phyloP scores from a whole-genome alignment of 2,888 invertebrate genomes.

The Eulithis testata region DNA sequence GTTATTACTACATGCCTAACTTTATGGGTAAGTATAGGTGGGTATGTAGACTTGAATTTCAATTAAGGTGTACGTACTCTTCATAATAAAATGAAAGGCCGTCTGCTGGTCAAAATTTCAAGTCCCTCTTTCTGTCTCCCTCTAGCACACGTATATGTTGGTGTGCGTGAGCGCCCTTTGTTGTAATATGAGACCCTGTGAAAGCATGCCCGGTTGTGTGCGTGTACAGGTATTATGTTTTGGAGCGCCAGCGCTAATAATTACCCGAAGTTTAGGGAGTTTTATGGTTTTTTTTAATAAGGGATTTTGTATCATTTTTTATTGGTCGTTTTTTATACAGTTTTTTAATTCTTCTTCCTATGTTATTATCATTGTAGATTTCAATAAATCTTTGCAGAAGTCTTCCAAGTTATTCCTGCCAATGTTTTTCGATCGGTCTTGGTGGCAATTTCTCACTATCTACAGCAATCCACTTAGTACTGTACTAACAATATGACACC shows the following conservation, averaged over 20 bases:
- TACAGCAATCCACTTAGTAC: too few species aligned
- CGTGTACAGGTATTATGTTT: conserved; percentile 54
- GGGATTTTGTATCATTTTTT: too few species aligned
- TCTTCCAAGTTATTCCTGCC: too few species aligned
- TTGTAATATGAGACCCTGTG: conserved; percentile 54
- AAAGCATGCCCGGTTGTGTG: conserved; percentile 54
- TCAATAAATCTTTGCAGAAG: too few species aligned
- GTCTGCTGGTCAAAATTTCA: conserved; percentile 34
- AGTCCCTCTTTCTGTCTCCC: conserved; percentile 36
- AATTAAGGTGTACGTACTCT: too few species aligned
- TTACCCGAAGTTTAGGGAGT: conserved; percentile 41
- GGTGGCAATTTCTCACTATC: too few species aligned
- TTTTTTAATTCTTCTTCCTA: too few species aligned
- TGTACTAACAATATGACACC: too few species aligned
- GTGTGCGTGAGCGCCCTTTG: conserved; percentile 49
- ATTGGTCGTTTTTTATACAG: too few species aligned
- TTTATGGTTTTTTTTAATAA: background rate
- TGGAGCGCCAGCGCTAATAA: conserved; percentile 41
- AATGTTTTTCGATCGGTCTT: too few species aligned
- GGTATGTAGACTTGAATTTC: background rate
- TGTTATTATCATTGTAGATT: too few species aligned
- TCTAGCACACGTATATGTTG: conserved; percentile 26
- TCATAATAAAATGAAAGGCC: conserved; percentile 22
- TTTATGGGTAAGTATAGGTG: background rate
- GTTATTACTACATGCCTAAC: too few species aligned